Conservation (phyloP, 2,888 invertebrate genomes). For the Sminthurides aquaticus region DNA sequence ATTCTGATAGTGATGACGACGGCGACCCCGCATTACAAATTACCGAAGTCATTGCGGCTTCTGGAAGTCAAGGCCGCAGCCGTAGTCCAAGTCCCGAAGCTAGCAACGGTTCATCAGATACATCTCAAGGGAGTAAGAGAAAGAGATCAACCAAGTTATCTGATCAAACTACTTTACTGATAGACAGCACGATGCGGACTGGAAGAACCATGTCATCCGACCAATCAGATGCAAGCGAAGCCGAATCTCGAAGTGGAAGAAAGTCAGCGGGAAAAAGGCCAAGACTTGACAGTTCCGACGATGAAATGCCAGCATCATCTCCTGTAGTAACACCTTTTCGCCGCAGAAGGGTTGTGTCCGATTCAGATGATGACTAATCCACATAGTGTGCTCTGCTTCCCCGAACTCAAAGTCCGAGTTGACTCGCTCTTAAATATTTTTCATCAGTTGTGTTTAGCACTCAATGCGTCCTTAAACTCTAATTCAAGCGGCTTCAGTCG, state of each 20-base stretch:
- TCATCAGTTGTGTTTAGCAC: no score
- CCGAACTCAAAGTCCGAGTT: no score
- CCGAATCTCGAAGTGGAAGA: neutral
- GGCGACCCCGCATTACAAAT: neutral
- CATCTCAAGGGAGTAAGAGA: neutral
- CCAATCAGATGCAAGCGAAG: slow-evolving; percentile 4
- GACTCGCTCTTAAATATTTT: no score
- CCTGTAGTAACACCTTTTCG: neutral
- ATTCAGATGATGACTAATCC: slow-evolving; percentile 16
- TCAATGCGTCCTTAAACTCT: no score
- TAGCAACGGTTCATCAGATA: neutral
- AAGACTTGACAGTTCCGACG: slow-evolving; percentile 15
- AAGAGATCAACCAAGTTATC: neutral
- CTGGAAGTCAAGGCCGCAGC: neutral
- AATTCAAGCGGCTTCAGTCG: no score
- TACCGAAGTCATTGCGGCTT: neutral
- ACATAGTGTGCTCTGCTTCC: no score
- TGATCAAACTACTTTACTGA: neutral
- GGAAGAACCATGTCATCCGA: neutral
- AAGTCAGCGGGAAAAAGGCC: neutral
- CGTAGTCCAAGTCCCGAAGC: no score
- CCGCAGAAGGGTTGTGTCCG: neutral
- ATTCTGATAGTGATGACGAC: neutral
- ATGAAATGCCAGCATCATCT: neutral
- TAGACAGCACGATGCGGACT: neutral